These are phyloP conservation scores for Nineta flava DNA, from an alignment of 2,888 invertebrate genomes.

Conservation along the genomic window DNA sequence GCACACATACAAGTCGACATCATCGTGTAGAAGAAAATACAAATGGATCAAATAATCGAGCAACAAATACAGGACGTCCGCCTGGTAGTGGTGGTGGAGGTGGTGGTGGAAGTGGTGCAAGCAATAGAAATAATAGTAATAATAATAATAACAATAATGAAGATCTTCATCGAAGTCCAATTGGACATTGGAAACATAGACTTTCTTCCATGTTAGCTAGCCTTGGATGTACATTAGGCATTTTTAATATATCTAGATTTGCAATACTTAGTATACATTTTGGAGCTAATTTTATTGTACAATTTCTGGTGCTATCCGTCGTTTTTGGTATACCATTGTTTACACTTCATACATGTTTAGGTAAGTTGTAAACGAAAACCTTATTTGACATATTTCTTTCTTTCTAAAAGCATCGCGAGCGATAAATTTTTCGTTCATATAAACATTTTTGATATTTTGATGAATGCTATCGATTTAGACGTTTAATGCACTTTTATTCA, in stretches of 20 bases:
- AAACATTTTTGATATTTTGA: no score
- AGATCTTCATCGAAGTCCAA: conserved; percentile 32
- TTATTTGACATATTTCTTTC: no score
- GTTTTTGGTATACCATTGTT: conserved; percentile 66
- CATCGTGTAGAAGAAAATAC: no score
- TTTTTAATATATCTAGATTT: conserved; percentile 79
- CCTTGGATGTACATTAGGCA: conserved; percentile 70
- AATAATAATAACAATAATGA: neutral
- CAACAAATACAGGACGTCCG: neutral
- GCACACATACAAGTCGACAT: no score
- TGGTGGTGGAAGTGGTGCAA: neutral
- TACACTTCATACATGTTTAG: conserved; percentile 60
- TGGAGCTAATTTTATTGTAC: conserved; percentile 77
- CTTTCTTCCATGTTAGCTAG: conserved; percentile 68
- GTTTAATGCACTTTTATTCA: no score
- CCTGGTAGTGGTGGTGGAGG: neutral
- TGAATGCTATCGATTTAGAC: no score
- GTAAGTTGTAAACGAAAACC: conserved; percentile 29
- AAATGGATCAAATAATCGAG: neutral
- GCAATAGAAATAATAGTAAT: neutral
- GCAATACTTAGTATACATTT: conserved; percentile 74
- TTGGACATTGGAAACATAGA: conserved; percentile 50
- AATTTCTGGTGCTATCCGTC: conserved; percentile 70
- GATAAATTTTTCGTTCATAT: no score
- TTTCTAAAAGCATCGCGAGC: no score